Percentiles rank a stretch among this genome's conserved stretches.
phyloP scores from a whole-genome alignment of 2,888 invertebrate genomes.

The Polyommatus icarus region DNA sequence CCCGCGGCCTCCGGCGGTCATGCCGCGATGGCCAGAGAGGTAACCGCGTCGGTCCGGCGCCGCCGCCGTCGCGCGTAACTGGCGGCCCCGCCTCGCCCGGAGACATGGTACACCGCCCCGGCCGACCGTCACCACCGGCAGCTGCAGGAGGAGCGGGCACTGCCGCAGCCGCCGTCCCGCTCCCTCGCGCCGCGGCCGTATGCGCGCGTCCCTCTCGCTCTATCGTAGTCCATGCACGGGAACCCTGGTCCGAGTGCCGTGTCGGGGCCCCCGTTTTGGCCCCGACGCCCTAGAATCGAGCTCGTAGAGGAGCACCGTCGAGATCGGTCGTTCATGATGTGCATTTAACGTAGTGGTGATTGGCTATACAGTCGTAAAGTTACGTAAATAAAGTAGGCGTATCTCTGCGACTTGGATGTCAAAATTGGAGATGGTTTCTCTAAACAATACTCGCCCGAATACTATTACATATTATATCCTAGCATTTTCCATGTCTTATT shows the following conservation, averaged over 20 bases:
- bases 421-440: not conserved
- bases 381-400: constrained; percentile 28
- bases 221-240: constrained; percentile 65
- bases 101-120: constrained; percentile 48
- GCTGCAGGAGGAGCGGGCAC: constrained; percentile 44
- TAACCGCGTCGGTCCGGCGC: constrained; percentile 59
- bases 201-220: constrained; percentile 54
- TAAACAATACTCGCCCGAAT: not conserved
- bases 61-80: constrained; percentile 41
- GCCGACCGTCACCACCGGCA: constrained; percentile 40
- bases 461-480: not conserved
- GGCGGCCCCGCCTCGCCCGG: constrained; percentile 63
- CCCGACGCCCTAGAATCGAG: constrained; percentile 1
- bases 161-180: constrained; percentile 64
- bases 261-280: not conserved
- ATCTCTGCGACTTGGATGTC: constrained; percentile 10
- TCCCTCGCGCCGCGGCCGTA: constrained; percentile 50
- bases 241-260: constrained; percentile 43
- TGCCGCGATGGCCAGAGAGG: constrained; percentile 88
- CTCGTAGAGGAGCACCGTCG: constrained; percentile 2
- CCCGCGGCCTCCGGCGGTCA: constrained; percentile 82
- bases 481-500: not conserved
- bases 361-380: not conserved
- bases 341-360: not conserved
- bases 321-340: constrained; percentile 9